phyloP scores from a whole-genome alignment of 30 jellyfish, hydroid and myxozoan species.

The Aurelia aurita complex sp. Pacific region DNA sequence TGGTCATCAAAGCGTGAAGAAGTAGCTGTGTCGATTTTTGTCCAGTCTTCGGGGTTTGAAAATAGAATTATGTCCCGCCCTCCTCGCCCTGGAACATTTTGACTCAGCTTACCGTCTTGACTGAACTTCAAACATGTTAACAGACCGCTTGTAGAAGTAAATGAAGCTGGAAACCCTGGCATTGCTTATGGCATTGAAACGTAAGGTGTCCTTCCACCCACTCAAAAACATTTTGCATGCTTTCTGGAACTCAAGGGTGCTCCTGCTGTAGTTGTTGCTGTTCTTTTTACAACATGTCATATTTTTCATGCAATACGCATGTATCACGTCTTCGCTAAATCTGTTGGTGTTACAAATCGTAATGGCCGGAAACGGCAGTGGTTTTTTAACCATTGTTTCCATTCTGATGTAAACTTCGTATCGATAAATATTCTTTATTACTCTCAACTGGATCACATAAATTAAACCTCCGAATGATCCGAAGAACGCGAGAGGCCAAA shows the following conservation, averaged over 20 bases:
- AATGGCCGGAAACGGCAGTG: conserved; percentile 46
- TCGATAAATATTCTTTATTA: neutral
- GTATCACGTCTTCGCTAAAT: neutral
- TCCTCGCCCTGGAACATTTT: conserved; percentile 8
- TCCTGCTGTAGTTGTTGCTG: neutral
- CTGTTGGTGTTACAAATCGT: conserved; percentile 43
- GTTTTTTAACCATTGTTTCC: conserved; percentile 14
- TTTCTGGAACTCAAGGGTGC: conserved; percentile 17
- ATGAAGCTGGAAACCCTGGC: conserved; percentile 20
- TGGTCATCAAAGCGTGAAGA: conserved; percentile 45
- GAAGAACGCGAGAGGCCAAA: conserved; percentile 15
- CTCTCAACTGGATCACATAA: neutral
- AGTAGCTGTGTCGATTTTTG: neutral
- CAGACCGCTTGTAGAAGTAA: neutral
- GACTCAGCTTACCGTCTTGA: conserved; percentile 23
- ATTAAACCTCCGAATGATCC: conserved; percentile 3
- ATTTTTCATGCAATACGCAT: conserved; percentile 1
- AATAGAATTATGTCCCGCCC: conserved; percentile 41
- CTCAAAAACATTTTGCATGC: conserved; percentile 50
- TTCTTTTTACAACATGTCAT: conserved; percentile 1
- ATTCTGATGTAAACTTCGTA: conserved; percentile 42
- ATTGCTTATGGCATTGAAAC: conserved; percentile 13
- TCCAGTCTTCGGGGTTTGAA: conserved; percentile 19
- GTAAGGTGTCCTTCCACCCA: conserved; percentile 38
- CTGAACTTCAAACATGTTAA: conserved; percentile 35